A percentile compares a stretch with the other conserved stretches of the same genome.
Conservation (phyloP, 2,113 vertebrate species). For the Calypte anna region DNA sequence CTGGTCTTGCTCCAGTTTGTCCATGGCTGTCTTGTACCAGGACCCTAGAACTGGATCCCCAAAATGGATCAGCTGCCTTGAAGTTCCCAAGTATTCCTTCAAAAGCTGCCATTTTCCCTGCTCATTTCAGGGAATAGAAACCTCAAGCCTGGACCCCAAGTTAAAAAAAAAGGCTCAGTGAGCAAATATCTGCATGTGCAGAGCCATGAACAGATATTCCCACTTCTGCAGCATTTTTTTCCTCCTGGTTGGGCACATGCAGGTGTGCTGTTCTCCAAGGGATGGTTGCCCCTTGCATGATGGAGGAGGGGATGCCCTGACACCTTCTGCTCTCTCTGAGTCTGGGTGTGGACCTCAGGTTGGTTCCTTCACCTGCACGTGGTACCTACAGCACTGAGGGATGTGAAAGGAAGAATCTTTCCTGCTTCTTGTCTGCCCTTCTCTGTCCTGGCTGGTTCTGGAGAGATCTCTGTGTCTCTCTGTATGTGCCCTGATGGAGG, state of each 20-base stretch:
- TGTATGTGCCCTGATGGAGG: too few relatives aligned
- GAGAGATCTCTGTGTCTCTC: too few relatives aligned
- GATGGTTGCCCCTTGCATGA: too few relatives aligned
- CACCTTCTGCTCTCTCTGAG: too few relatives aligned
- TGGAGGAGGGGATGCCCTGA: too few relatives aligned
- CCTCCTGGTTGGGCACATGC: fast-evolving
- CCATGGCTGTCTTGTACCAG: not conserved
- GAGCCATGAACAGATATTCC: not conserved
- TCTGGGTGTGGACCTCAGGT: too few relatives aligned
- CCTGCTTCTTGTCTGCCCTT: too few relatives aligned
- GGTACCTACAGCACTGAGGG: too few relatives aligned
- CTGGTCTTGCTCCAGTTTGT: not conserved
- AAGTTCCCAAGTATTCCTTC: not conserved
- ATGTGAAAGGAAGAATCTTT: too few relatives aligned
- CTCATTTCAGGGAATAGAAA: not conserved
- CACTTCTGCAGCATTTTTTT: not conserved
- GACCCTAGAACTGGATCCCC: not conserved
- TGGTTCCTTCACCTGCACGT: too few relatives aligned
- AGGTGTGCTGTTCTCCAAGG: not conserved
- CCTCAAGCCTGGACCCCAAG: not conserved
- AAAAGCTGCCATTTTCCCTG: not conserved
- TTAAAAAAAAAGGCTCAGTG: not conserved
- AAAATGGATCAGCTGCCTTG: not conserved
- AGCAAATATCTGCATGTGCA: not conserved
- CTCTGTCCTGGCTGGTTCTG: too few relatives aligned